phyloP scores from a whole-genome alignment of 1,140 invertebrate genomes.

The Diachasma alloeum region DNA sequence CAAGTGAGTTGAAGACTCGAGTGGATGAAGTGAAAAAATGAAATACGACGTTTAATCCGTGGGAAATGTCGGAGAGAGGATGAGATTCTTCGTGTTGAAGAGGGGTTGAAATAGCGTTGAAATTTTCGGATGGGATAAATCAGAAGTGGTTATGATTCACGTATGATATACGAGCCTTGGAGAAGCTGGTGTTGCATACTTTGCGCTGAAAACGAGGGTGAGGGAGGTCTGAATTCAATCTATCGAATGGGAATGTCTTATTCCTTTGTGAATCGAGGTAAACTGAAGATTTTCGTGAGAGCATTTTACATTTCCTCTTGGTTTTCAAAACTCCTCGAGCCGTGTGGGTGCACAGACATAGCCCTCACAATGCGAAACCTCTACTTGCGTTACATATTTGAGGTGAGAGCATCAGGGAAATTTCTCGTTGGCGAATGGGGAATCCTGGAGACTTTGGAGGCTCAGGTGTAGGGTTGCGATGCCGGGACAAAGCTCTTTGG shows the following conservation, averaged over 20 bases:
- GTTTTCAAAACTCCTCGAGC: background rate
- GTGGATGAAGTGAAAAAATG: background rate
- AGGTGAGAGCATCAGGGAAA: conserved; percentile 5
- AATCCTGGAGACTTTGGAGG: background rate
- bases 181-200: background rate
- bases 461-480: background rate
- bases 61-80: background rate
- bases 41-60: background rate
- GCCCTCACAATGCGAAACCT: background rate
- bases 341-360: background rate
- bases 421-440: background rate
- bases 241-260: background rate
- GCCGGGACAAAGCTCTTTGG: background rate
- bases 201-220: background rate
- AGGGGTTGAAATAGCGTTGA: background rate
- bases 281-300: background rate
- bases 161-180: background rate
- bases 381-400: background rate
- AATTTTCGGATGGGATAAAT: background rate
- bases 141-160: background rate
- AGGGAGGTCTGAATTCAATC: conserved; percentile 6
- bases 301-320: background rate
- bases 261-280: background rate
- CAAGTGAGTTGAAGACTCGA: no score
- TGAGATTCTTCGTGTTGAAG: background rate